Evolutionary conservation across 2,888 invertebrate species (phyloP).

Genomic region (Ptilodon capucinus): DNA sequence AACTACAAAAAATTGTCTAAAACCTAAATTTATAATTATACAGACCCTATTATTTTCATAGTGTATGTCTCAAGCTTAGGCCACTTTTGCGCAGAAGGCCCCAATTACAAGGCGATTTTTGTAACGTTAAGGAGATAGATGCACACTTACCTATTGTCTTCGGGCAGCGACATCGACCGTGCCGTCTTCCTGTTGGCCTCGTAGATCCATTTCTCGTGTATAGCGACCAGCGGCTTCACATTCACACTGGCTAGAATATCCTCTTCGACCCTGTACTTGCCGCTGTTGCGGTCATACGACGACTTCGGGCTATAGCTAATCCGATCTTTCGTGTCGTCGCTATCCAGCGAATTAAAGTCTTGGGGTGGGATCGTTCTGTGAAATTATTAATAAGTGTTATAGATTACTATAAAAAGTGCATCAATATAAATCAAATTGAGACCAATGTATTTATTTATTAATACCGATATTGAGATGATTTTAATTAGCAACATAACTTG

Average conservation of each 20-base stretch:
- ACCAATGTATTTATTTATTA: too few species aligned
- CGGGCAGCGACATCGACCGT: slow-evolving; percentile 69
- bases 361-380: slow-evolving; percentile 45
- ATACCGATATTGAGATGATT: too few species aligned
- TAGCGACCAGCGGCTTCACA: slow-evolving; percentile 74
- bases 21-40: too few species aligned
- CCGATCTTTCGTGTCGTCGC: slow-evolving; percentile 41
- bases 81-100: too few species aligned
- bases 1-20: too few species aligned
- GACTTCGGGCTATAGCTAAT: slow-evolving; percentile 52
- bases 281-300: slow-evolving; percentile 21
- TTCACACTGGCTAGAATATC: slow-evolving; percentile 62
- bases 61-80: too few species aligned
- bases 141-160: slow-evolving; percentile 64
- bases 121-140: too few species aligned
- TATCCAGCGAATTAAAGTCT: slow-evolving; percentile 46
- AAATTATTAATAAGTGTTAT: background rate
- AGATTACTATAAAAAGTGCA: too few species aligned
- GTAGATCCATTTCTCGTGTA: slow-evolving; percentile 76
- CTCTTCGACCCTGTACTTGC: slow-evolving; percentile 49
- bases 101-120: too few species aligned
- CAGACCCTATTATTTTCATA: too few species aligned
- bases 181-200: slow-evolving; percentile 69
- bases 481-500: too few species aligned
- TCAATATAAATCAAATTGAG: too few species aligned